Evolutionary conservation across 2,113 vertebrate species (phyloP), one percentile per base, ranked within the genome.

Genomic region (Pleuronectes platessa): DNA sequence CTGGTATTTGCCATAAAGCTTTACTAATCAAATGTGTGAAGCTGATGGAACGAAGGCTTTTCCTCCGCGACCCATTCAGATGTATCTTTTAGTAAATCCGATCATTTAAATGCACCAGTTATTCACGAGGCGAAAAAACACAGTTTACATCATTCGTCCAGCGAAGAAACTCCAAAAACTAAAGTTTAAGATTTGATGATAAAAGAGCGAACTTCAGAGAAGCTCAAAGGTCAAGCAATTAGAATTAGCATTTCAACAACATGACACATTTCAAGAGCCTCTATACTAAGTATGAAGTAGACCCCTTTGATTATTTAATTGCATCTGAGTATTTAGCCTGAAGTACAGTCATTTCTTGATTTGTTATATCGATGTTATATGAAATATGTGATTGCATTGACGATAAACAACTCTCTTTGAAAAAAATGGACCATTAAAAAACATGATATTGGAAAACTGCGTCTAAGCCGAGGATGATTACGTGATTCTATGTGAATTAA

Each of bases 1-100:
- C 62, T 35, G 56, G 24, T 12, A 12, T 76, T 60, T 76, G 81
- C 65, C 47, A 27, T 82, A 84, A 86, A 84, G 63, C 69, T 65
- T 26, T 40, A 37, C 74, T 68, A 79, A 70, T 78, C 49, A 71
- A 82, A 86, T 58, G 65, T 86, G 71, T 42, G 68, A 79, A 81
- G 67, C 23, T 8, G 5, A 26, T 58, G 56, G 66, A 79, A 59
- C 56, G 31, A 3, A 55, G 64, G 70, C 15, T 62, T 64, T 51
- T 76, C 71, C 81, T 74, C 27, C 71, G 76, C 64, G 68, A 60
- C 66, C 40, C 24, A 76, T 86, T 72, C 26, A 55, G 4, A 65
- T 62, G 4, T 49, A 31, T 67, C 13, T 53, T 62, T 42, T 60
- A 49, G 42, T 67, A n/a, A 54, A 78, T 88, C 67, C 27, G 18